Percentiles rank a stretch among this genome's conserved stretches.
Conservation (phyloP, 2,888 invertebrate species). For the Lypha dubia region DNA sequence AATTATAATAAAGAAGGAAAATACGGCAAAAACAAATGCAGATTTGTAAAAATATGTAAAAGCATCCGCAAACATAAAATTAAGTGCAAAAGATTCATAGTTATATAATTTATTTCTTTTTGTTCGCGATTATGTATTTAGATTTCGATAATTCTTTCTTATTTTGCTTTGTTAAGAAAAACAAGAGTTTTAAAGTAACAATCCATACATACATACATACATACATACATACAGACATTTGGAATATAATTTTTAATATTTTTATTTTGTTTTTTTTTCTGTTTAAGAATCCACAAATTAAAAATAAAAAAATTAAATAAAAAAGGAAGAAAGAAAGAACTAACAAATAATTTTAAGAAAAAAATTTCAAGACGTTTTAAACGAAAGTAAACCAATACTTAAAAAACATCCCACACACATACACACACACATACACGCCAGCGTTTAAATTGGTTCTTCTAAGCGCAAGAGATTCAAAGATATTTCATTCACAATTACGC, state of each 20-base stretch:
- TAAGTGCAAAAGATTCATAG: neutral
- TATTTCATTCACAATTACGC: conserved; percentile 47
- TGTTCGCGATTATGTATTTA: neutral
- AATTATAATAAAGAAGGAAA: conserved; percentile 50
- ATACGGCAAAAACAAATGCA: conserved; percentile 14
- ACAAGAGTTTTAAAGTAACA: neutral
- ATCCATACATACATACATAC: neutral
- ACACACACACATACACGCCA: neutral
- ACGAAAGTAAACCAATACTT: conserved; percentile 28
- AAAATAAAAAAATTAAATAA: conserved; percentile 9
- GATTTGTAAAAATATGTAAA: too few species aligned
- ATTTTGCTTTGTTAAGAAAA: neutral
- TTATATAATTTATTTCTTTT: neutral
- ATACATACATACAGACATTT: neutral
- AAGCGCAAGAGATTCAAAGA: conserved; percentile 8
- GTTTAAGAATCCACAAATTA: conserved; percentile 2
- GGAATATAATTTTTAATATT: neutral
- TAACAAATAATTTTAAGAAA: conserved; percentile 5
- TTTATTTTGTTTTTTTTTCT: conserved; percentile 16
- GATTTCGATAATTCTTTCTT: neutral
- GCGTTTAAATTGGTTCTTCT: conserved; percentile 1
- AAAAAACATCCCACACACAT: neutral
- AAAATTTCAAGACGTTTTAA: conserved; percentile 20
- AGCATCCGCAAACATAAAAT: neutral
- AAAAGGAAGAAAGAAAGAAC: conserved; percentile 12